A percentile compares a stretch with the other conserved stretches of the same genome.
Evolutionary conservation across 2,888 invertebrate species (phyloP).

Genomic region (Coremacera marginata): DNA sequence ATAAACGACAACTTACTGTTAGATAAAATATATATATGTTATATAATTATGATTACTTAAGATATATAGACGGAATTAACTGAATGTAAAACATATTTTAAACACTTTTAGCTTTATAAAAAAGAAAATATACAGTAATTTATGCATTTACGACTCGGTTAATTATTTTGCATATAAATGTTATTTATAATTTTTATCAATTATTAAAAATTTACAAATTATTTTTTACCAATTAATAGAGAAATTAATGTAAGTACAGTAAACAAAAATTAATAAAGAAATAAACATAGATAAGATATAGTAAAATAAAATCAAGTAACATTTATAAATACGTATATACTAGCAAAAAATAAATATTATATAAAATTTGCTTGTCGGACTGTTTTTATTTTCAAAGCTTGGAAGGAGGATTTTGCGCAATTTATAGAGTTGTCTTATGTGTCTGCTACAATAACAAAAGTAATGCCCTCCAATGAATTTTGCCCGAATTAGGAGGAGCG

Average conservation of each 20-base stretch:
- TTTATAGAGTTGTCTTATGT: conserved; percentile 39
- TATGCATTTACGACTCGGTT: too few relatives aligned
- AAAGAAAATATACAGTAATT: too few relatives aligned
- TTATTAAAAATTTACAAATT: background rate
- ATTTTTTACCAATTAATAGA: background rate
- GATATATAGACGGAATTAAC: too few relatives aligned
- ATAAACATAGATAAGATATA: conserved; percentile 37
- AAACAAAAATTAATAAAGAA: conserved; percentile 30
- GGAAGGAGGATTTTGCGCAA: conserved; percentile 58
- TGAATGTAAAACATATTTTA: too few relatives aligned
- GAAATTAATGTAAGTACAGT: background rate
- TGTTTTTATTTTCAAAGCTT: conserved; percentile 44
- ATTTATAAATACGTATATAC: conserved; percentile 29
- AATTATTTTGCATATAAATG: background rate
- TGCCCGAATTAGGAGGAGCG: conserved; percentile 20
- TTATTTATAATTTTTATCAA: background rate
- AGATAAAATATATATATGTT: too few relatives aligned
- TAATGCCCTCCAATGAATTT: background rate
- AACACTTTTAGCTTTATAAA: too few relatives aligned
- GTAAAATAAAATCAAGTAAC: conserved; percentile 30
- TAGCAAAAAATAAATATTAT: conserved; percentile 35
- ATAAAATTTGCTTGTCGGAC: conserved; percentile 9
- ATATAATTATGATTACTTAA: too few relatives aligned
- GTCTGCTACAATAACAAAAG: conserved; percentile 24
- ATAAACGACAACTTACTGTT: too few relatives aligned